These are phyloP conservation scores for Mallotus villosus DNA, from an alignment of 2,797 vertebrate species.

Conservation along the genomic window DNA sequence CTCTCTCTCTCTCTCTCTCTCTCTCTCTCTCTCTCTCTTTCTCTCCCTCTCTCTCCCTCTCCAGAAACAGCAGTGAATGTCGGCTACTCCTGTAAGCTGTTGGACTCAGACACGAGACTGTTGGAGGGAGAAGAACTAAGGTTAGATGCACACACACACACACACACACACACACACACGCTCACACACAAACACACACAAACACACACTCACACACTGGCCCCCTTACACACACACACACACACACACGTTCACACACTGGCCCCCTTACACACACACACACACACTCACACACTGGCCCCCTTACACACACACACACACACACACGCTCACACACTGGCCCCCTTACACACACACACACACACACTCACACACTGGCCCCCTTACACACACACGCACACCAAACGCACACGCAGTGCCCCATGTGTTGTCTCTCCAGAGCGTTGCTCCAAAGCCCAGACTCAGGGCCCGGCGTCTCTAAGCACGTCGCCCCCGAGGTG, in stretches of 20 bases:
- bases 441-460: slow-evolving; percentile 72
- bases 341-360: slow-evolving; percentile 17
- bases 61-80: slow-evolving; percentile 92
- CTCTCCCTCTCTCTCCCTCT: slow-evolving; percentile 1
- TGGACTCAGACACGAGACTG: slow-evolving; percentile 81
- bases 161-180: slow-evolving; percentile 24
- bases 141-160: slow-evolving; percentile 63
- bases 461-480: slow-evolving; percentile 58
- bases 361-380: too few species aligned
- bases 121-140: slow-evolving; percentile 85
- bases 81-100: slow-evolving; percentile 86
- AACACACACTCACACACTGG: slow-evolving; percentile 21
- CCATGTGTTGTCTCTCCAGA: slow-evolving; percentile 60
- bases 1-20: slow-evolving; percentile 1
- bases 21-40: not conserved
- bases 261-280: slow-evolving; percentile 23
- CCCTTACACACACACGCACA: slow-evolving; percentile 22
- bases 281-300: slow-evolving; percentile 21
- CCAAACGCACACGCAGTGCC: slow-evolving; percentile 30
- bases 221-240: slow-evolving; percentile 16
- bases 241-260: slow-evolving; percentile 22
- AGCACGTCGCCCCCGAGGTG: slow-evolving; percentile 57
- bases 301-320: slow-evolving; percentile 17
- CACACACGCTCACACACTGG: slow-evolving; percentile 22
- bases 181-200: slow-evolving; percentile 16